phyloP scores from a whole-genome alignment of 2,797 vertebrate species.

The Chaenodraco wilsoni region DNA sequence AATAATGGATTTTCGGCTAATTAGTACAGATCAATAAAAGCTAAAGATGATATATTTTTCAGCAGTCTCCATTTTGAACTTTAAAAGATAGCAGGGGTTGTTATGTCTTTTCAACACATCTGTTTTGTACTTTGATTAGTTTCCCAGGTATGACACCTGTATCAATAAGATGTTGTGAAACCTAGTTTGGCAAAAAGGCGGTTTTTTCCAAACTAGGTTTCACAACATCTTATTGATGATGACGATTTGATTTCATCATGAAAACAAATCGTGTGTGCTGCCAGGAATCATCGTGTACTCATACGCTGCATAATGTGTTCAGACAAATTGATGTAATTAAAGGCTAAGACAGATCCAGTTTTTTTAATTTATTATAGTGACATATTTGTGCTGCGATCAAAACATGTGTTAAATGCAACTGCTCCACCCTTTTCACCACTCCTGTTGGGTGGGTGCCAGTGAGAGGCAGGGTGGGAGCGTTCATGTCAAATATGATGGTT shows the following conservation, averaged over 20 bases:
- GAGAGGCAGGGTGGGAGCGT: conserved; percentile 3
- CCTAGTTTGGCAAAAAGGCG: neutral
- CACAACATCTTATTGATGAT: no score
- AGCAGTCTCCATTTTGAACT: neutral
- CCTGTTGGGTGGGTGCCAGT: conserved; percentile 10
- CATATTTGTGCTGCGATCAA: neutral
- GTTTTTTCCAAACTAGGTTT: no score
- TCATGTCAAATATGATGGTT: neutral
- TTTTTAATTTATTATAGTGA: neutral
- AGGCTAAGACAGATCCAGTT: fast-evolving
- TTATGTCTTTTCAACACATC: neutral
- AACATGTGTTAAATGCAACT: neutral
- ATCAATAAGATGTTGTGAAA: neutral
- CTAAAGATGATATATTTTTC: neutral
- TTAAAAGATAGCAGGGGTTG: neutral
- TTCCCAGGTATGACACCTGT: neutral
- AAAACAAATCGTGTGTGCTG: neutral
- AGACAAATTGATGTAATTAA: neutral
- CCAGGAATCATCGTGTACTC: fast-evolving
- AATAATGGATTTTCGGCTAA: neutral
- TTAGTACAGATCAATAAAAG: neutral
- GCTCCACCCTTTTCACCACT: conserved; percentile 7
- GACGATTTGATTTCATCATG: no score
- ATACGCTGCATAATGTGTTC: neutral
- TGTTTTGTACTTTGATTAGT: fast-evolving